phyloP scores from a whole-genome alignment of 30 jellyfish, hydroid and myxozoan genomes.

The Aurelia coerulea region DNA sequence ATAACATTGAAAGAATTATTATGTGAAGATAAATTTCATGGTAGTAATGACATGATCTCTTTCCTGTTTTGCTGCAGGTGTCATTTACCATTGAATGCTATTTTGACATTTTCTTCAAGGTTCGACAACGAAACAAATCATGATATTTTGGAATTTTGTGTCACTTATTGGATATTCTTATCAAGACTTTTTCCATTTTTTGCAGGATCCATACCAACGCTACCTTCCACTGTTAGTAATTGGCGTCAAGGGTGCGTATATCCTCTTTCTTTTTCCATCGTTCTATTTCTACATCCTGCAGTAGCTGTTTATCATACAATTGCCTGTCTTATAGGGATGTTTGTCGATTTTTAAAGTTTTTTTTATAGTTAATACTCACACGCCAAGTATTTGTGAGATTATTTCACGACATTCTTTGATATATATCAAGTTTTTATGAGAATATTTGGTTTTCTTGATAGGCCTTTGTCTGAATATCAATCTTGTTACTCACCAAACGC shows the following conservation, averaged over 20 bases:
- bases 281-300: neutral
- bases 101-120: no score
- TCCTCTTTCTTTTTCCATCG: neutral
- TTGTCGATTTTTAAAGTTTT: neutral
- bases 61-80: neutral
- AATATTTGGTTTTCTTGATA: neutral
- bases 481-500: constrained; percentile 71
- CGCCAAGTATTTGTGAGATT: neutral
- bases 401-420: no score
- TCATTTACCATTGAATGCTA: no score
- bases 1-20: no score
- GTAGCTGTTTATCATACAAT: no score
- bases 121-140: no score
- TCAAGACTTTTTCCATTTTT: neutral
- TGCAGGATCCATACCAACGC: constrained; percentile 45
- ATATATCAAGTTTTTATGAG: no score
- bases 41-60: neutral
- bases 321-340: neutral
- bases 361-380: neutral
- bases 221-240: constrained; percentile 37
- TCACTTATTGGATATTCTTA: neutral
- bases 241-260: constrained; percentile 52
- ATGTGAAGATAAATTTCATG: no score
- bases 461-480: constrained; percentile 66
- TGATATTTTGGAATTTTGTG: no score